Base-by-base conservation (phyloP, 2,888 invertebrate species). In the Chaetoderma sp. region DNA sequence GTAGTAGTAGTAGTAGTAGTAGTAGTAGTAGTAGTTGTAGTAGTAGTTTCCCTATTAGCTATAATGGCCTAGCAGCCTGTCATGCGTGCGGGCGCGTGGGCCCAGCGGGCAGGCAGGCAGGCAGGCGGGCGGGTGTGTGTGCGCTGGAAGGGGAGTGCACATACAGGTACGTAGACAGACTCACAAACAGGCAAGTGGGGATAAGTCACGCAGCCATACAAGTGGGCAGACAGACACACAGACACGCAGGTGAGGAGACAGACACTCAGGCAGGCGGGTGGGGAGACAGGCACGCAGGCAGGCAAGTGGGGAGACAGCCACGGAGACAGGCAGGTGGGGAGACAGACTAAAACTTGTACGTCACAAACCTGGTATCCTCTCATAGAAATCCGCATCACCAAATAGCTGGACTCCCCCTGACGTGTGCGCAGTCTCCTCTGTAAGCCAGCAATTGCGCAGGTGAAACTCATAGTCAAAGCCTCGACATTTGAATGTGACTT, bases 381-480 rank as follows among this genome's bases (percentile, higher is more conserved):
- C 77, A 49, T 82, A 84, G 64, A 72, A 83, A 64, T 84, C 82
- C 1, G 77, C 77, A 10, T 76, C 75, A 0, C 72, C 59, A 18
- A 77, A 71, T 25, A 68, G 66, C 27, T 76, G 73, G 13, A 81
- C 73, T 0, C 79, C 73, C 5, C 67, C 70, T 2, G 76, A 69
- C 10, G 71, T 73, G 21, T 77, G 71, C 0, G 77, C 75, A 23
- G 74, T 74, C 27, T 74, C 67, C 25, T 81, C 78, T 2, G 83
- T 79, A 39, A 84, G 67, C 78, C 80, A 80, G 58, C 83, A 83
- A 61, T 77, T 79, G 47, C 68, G 49, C 2, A 73, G 57, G 23
- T 67, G 62, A 6, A 67, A 67, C 58, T 82, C 81, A 58, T 77
- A 82, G 67, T 82, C 81, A 65, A 83, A 81, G 0, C 80, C 80